These are phyloP conservation scores for Drosophila hamatofila DNA, from an alignment of 2,888 invertebrate species.

Conservation along the genomic window DNA sequence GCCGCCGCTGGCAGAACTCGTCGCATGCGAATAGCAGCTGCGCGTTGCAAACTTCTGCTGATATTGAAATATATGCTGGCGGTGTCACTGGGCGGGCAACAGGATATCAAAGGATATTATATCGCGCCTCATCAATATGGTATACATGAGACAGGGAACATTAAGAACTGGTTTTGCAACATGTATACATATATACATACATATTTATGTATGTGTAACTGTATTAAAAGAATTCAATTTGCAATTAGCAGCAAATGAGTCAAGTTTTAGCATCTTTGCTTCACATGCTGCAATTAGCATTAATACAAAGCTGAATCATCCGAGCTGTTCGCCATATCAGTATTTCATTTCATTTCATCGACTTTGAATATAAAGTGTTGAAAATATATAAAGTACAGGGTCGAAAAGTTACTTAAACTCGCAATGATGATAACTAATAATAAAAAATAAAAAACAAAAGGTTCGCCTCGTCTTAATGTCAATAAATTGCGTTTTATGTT, in stretches of 20 bases:
- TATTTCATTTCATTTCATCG: slow-evolving; percentile 11
- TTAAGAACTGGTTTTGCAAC: not conserved
- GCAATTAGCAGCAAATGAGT: slow-evolving; percentile 11
- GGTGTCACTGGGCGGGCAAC: slow-evolving; percentile 7
- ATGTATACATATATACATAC: not conserved
- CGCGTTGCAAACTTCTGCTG: slow-evolving; percentile 46
- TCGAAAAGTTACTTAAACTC: not conserved
- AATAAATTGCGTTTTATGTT: slow-evolving; percentile 35
- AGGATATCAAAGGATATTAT: slow-evolving; percentile 14
- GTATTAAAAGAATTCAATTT: slow-evolving; percentile 15
- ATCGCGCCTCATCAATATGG: slow-evolving; percentile 23
- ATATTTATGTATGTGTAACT: not conserved
- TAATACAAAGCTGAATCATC: slow-evolving; percentile 25
- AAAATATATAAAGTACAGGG: slow-evolving; percentile 5
- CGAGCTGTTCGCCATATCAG: slow-evolving; percentile 4
- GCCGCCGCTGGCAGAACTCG: slow-evolving; percentile 22
- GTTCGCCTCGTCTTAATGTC: slow-evolving; percentile 12
- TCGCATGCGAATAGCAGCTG: slow-evolving; percentile 48
- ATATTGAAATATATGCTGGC: slow-evolving; percentile 36
- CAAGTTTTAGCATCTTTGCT: slow-evolving; percentile 20
- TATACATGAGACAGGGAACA: not conserved
- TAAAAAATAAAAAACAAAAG: not conserved
- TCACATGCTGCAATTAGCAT: slow-evolving; percentile 42
- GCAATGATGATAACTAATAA: slow-evolving; percentile 20
- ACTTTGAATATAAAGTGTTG: slow-evolving; percentile 3